Conservation (phyloP, 2,797 vertebrate genomes). For the Etheostoma perlongum region DNA sequence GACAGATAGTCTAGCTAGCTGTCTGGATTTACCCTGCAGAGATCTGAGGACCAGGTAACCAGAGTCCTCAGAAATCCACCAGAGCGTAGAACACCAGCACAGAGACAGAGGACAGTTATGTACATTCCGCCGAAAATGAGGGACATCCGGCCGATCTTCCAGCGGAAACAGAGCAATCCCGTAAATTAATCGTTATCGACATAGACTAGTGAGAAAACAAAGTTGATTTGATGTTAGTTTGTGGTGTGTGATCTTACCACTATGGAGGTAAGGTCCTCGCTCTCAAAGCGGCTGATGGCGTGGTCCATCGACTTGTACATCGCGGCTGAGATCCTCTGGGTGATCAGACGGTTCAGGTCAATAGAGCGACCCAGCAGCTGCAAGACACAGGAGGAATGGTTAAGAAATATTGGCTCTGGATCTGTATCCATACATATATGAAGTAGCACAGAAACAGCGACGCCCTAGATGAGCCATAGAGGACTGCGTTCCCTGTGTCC, state of each 20-base stretch:
- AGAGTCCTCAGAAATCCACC: no score
- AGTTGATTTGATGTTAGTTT: background rate
- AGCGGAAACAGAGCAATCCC: no score
- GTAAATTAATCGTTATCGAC: no score
- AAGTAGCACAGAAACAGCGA: background rate
- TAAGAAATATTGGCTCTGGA: background rate
- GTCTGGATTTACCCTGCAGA: no score
- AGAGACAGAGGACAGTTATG: no score
- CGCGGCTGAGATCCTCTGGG: slow-evolving; percentile 95
- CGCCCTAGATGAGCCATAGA: background rate
- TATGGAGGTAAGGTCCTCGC: slow-evolving; percentile 97
- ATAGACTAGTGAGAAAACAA: no score
- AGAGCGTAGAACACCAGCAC: no score
- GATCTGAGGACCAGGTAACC: no score
- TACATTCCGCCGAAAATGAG: no score
- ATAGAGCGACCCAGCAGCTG: slow-evolving; percentile 97
- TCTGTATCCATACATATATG: no score
- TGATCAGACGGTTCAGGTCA: slow-evolving; percentile 97
- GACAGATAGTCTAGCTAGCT: no score
- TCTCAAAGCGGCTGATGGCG: slow-evolving; percentile 97
- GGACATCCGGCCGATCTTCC: no score
- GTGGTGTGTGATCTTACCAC: slow-evolving; percentile 83
- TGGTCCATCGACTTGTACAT: slow-evolving; percentile 96
- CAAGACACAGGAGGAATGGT: background rate
- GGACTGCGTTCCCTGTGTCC: background rate